phyloP scores from a whole-genome alignment of 2,113 vertebrate genomes.

The Aix galericulata region DNA sequence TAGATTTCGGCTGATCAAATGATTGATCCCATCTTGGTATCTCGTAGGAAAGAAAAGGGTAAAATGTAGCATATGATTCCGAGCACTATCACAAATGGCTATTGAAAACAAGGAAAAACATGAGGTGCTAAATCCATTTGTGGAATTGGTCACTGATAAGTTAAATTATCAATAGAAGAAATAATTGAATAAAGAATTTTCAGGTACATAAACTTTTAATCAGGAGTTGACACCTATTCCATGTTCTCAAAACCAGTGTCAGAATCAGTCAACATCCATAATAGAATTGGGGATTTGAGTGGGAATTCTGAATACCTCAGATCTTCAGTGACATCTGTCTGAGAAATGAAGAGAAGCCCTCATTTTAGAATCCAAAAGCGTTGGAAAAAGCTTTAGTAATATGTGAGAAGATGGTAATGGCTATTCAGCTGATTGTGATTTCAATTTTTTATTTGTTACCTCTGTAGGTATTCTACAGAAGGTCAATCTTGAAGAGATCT shows the following conservation, averaged over 20 bases:
- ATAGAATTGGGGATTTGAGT: background rate
- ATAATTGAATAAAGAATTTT: background rate
- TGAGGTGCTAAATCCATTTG: background rate
- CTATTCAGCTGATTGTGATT: background rate
- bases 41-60: background rate
- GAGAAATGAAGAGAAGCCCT: background rate
- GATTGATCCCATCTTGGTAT: background rate
- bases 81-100: background rate
- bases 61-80: background rate
- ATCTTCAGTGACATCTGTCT: background rate
- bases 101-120: background rate
- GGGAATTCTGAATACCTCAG: background rate
- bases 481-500: background rate
- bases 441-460: background rate
- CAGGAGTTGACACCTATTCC: background rate
- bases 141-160: background rate
- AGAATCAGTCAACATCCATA: background rate
- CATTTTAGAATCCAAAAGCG: background rate
- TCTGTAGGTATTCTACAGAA: background rate
- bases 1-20: background rate
- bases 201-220: background rate
- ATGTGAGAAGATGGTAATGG: background rate
- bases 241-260: background rate
- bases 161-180: background rate
- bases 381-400: background rate